Conservation (phyloP, 2,797 vertebrate species). For the Nyctibius grandis region DNA sequence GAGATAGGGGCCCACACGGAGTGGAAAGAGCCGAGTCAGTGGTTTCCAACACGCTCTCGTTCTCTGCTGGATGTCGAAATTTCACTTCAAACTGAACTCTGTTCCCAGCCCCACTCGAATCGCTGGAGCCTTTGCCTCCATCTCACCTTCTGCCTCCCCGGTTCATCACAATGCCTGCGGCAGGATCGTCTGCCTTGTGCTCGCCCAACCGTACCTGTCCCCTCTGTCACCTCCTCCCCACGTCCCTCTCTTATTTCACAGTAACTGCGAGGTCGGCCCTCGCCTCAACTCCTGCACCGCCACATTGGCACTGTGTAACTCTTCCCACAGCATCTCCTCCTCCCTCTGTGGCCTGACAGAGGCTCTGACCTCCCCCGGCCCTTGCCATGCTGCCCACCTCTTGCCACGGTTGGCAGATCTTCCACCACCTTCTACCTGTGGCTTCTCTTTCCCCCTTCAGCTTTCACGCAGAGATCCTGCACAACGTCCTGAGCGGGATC, state of each 20-base stretch:
- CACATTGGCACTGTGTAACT: neutral
- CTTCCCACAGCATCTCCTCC: neutral
- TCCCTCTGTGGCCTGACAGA: neutral
- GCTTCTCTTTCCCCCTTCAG: no score
- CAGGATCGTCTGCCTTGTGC: neutral
- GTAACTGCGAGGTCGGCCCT: neutral
- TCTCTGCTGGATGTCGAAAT: no score
- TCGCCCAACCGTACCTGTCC: neutral
- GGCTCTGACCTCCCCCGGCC: neutral
- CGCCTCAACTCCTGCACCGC: neutral
- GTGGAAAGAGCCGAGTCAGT: no score
- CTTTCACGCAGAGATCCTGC: neutral
- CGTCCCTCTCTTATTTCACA: neutral
- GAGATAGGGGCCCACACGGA: neutral
- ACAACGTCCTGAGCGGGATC: no score
- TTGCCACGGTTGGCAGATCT: neutral
- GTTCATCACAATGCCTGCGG: neutral
- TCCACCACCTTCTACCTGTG: neutral
- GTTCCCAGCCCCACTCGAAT: neutral
- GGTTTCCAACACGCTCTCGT: neutral
- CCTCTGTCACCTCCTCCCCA: neutral
- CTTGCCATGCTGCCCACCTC: rapidly evolving
- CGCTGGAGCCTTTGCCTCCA: neutral
- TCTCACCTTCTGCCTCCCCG: neutral
- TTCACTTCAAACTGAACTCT: neutral